These are phyloP conservation scores for Ctenomys sociabilis DNA, from an alignment of 2,113 vertebrate species.

Conservation along the genomic window DNA sequence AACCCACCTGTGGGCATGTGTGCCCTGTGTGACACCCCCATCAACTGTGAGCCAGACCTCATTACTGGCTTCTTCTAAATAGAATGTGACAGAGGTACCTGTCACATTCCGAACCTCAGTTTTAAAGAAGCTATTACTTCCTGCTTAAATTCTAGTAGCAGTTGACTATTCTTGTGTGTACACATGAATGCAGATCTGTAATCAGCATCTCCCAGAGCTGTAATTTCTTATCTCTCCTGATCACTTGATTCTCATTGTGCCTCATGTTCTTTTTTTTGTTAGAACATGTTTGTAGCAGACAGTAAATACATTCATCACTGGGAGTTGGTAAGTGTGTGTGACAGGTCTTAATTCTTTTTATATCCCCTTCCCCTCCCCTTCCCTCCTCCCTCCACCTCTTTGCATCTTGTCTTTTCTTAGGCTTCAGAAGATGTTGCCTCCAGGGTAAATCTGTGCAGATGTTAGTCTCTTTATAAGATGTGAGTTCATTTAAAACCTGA, in stretches of 20 bases:
- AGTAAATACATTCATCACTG: not conserved
- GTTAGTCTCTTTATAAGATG: constrained; percentile 15
- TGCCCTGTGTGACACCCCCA: not conserved
- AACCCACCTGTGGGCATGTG: not conserved
- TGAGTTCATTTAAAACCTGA: constrained; percentile 43
- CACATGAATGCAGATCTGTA: not conserved
- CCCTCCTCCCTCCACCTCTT: not conserved
- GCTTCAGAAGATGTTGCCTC: constrained; percentile 6
- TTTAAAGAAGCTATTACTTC: not conserved
- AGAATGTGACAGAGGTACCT: not conserved
- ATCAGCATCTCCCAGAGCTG: not conserved
- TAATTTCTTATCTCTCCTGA: not conserved
- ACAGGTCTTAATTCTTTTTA: not conserved
- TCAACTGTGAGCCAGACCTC: not conserved
- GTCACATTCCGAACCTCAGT: not conserved
- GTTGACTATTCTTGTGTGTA: not conserved
- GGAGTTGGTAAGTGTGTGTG: not conserved
- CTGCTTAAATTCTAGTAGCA: not conserved
- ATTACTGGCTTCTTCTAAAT: not conserved
- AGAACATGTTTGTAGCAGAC: not conserved
- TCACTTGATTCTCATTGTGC: not conserved
- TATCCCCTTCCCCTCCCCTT: not conserved
- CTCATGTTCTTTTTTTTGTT: not conserved
- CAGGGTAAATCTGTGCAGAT: not conserved
- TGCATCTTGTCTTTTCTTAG: not conserved